A percentile compares a stretch with the other conserved stretches of the same genome.
These are phyloP conservation scores for Diadegma fenestrale DNA, from an alignment of 2,888 invertebrate species.

Conservation along the genomic window DNA sequence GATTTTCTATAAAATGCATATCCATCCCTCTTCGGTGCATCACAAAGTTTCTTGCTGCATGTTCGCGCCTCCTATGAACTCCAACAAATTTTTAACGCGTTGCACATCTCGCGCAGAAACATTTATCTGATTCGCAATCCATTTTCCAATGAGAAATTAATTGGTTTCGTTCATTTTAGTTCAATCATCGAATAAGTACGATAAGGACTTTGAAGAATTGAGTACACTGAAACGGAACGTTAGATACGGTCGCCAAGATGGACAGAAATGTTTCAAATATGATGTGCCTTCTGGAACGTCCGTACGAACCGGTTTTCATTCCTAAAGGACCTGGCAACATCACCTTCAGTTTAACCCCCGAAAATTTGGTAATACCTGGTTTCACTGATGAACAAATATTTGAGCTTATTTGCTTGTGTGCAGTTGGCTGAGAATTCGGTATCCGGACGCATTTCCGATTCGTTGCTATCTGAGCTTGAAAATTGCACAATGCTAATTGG, in stretches of 20 bases:
- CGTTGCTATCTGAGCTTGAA: no score
- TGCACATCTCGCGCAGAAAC: no score
- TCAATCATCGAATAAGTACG: not conserved
- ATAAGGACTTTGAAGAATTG: not conserved
- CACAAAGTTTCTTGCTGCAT: not conserved
- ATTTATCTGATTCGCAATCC: not conserved
- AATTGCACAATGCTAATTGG: no score
- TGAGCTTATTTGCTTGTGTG: no score
- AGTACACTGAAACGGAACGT: not conserved
- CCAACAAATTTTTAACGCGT: not conserved
- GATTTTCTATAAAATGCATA: slow-evolving; percentile 11
- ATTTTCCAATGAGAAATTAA: not conserved
- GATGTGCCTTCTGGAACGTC: slow-evolving; percentile 8
- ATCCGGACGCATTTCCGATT: no score
- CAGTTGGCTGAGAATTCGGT: no score
- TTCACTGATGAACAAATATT: not conserved
- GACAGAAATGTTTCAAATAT: not conserved
- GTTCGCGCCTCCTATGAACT: not conserved
- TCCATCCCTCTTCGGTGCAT: not conserved
- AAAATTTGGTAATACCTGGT: not conserved
- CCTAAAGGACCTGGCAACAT: slow-evolving; percentile 11
- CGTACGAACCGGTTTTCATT: slow-evolving; percentile 25
- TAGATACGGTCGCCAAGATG: not conserved
- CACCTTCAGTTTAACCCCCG: not conserved
- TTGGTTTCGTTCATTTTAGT: not conserved